Base-by-base conservation (phyloP, 2,888 invertebrate genomes). In the Thymelicus acteon region DNA sequence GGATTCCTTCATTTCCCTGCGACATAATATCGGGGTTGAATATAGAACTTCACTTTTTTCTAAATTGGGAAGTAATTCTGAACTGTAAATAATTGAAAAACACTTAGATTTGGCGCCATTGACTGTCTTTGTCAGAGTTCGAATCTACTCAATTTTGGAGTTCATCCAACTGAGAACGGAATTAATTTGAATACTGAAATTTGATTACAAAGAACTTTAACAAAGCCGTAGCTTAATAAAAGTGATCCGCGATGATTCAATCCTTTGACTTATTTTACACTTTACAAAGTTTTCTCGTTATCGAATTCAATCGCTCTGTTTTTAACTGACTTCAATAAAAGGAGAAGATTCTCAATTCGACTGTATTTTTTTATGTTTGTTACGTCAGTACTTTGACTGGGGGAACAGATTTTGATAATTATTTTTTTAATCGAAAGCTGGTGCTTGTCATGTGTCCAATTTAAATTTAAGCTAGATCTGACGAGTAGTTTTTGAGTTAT, bases 241-340 rank as follows among this genome's bases (percentile, higher is more conserved):
- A 31, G 31, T 31, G 31, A 31, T 31, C 31, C 31, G 31, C 24
- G 24, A 24, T 10, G 54, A 24, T 54, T 54, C 24, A 24, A 54
- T 8, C 54, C 54, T 31, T 49, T 49, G 19, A 60, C 63, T 62
- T 57, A 40, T 39, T 6, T 70, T 54, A 31, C 24, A 54, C 24
- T 54, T 54, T 54, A 39, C 31, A 63, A 58, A 71, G 66, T 68
- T 65, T 47, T 52, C 58, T 39, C 39, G 58, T 37, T 58, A 24
- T 52, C 57, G 49, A 52, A 57, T n/a, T 44, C 44, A 44, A 44
- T 44, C 44, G 44, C 44, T 44, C 4, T 44, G 10, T n/a, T n/a
- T n/a, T n/a, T n/a, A n/a, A n/a, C n/a, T n/a, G n/a, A n/a, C n/a
- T n/a, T n/a, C n/a, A n/a, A n/a, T n/a, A n/a, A n/a, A n/a, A n/a